Percentiles rank a stretch among this genome's conserved stretches.
These are phyloP conservation scores for Catocala sponsa DNA, from an alignment of 2,888 invertebrate species.

Conservation along the genomic window DNA sequence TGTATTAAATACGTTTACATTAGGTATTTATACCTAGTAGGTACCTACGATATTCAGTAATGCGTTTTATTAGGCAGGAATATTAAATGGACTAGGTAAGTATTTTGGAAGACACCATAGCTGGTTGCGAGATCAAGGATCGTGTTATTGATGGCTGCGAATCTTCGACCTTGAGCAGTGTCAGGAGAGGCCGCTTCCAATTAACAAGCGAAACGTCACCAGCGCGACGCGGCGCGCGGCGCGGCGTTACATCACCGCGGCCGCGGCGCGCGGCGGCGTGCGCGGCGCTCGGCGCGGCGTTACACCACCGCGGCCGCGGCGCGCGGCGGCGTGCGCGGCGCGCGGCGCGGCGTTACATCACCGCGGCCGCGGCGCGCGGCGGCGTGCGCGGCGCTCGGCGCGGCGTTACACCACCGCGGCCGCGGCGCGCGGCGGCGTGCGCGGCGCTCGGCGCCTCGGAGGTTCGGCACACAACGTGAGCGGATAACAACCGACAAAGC, in stretches of 20 bases:
- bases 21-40: too few species aligned
- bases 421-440: neutral
- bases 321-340: neutral
- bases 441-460: neutral
- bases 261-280: too few species aligned
- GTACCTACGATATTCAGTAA: too few species aligned
- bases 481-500: constrained; percentile 12
- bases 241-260: neutral
- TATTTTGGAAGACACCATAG: too few species aligned
- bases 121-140: too few species aligned
- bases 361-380: too few species aligned
- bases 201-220: constrained; percentile 52
- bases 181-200: constrained; percentile 45
- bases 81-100: too few species aligned
- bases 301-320: neutral
- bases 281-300: neutral
- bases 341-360: neutral
- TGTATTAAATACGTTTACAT: too few species aligned
- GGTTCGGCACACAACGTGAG: too few species aligned
- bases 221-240: neutral
- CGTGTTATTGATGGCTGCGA: too few species aligned
- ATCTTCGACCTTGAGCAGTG: constrained; percentile 60
- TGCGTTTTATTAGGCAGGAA: too few species aligned
- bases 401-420: neutral
- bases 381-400: neutral